Evolutionary conservation across 2,113 vertebrate genomes (phyloP), one percentile per base, ranked within the genome.

Genomic region (Corythaeola cristata): DNA sequence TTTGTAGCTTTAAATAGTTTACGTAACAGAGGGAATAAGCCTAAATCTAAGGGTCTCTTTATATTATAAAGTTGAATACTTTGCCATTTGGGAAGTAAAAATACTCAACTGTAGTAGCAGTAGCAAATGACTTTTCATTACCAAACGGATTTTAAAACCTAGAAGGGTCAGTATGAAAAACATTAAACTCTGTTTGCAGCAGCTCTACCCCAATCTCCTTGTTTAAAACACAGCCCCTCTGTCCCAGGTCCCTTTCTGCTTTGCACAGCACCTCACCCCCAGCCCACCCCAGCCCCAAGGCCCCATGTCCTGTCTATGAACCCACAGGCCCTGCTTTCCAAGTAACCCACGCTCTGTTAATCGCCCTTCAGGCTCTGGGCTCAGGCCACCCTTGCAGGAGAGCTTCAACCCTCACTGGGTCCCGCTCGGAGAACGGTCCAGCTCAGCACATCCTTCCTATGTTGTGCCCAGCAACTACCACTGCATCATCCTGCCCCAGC

Each of bases 221-320:
- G 44, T 32, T 62, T 63, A 68, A 78, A 93, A 37, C 32, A 53
- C 39, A 68, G 35, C 24, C 14, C 15, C 58, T 66, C 33, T 60
- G 27, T 33, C 33, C 55, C 24, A 79, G 39, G 28, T 14, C 6
- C 24, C 24, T 52, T 24, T 55, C 75, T 7, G 32, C 55, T 69
- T 88, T 24, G 27, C 44, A 37, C 30, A 88, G 33, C 63, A 39
- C 33, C 76, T 44, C 23, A 32, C 26, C 12, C 82, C 41, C 74
- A 78, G 56, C 49, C 20, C 64, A 55, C 2, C 6, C 7, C 60
- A 62, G 52, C 21, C 22, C 32, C 10, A 6, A 22, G 41, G 15
- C 66, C 30, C 23, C 44, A 33, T 0, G 0, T 32, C 18, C 69
- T 39, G 5, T 19, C 63, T 19, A 30, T 19, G 76, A 79, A 28